Evolutionary conservation across 2,113 vertebrate genomes (phyloP).

Genomic region (Engraulis encrasicolus): DNA sequence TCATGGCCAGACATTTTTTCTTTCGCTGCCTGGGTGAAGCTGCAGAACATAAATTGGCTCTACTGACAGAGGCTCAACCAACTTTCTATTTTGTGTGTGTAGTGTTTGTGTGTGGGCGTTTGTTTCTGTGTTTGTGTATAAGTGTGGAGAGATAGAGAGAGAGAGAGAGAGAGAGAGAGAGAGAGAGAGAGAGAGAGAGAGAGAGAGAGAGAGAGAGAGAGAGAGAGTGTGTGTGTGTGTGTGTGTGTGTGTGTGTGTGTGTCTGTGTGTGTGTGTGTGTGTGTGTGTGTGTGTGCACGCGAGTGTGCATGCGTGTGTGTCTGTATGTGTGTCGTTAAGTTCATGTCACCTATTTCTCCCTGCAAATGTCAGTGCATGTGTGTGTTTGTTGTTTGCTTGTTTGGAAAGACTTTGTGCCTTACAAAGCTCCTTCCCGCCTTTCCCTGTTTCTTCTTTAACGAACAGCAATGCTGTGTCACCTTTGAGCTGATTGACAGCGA

Average conservation of each 20-base stretch:
- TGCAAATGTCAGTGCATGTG: not conserved
- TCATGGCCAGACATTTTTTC: slow-evolving; percentile 29
- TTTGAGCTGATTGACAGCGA: not conserved
- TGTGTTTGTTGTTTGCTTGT: not conserved
- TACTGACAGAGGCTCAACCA: not conserved
- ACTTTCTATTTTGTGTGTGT: not conserved
- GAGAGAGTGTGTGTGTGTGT: not conserved
- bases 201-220: too few species aligned
- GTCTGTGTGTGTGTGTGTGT: not conserved
- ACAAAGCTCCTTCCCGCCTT: not conserved
- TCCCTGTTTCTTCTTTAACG: not conserved
- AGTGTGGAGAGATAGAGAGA: too few species aligned
- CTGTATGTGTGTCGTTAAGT: not conserved
- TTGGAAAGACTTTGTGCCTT: not conserved
- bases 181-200: too few species aligned
- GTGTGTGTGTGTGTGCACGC: not conserved
- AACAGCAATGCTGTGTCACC: not conserved
- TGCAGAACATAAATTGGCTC: not conserved
- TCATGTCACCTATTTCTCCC: not conserved
- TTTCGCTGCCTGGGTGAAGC: slow-evolving; percentile 21
- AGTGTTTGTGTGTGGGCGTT: not conserved
- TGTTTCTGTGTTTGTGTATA: slow-evolving; percentile 8
- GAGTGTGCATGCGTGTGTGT: not conserved
- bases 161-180: too few species aligned
- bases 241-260: not conserved